Evolutionary conservation across 1,140 invertebrate species (phyloP), one percentile per base, ranked within the genome.

Genomic region (Dreissena rostriformis): DNA sequence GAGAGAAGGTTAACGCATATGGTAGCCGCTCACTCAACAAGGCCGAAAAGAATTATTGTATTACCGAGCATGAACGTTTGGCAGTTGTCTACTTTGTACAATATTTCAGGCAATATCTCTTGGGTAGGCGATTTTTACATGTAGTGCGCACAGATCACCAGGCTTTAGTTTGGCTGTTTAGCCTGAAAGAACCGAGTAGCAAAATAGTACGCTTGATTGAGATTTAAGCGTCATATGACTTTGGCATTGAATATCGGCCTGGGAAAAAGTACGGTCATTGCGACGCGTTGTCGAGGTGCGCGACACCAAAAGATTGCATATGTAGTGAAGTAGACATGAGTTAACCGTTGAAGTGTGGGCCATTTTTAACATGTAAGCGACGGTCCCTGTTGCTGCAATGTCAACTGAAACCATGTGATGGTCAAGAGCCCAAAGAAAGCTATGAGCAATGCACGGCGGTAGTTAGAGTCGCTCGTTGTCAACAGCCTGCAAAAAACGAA

Each of bases 241-340:
- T 81, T 28, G 72, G 65, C 29, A 78, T 82, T 28, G 49, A 52
- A 10, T 74, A 81, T 49, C 24, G 57, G 7, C 76, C 75, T 26
- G 82, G 86, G 0, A 68, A 65, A 24, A 76, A 73, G 51, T 86
- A 91, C 70, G 53, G 14, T 14, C 86, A 91, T 83, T 87, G 83
- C 11, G 90, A 91, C 55, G 80, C 79, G 17, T 49, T 91, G 22
- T 87, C 81, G 15, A 52, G 87, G 52, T 67, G 52, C 19, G 76
- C 76, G 39, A 82, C 19, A 29, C 52, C 28, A 29, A 24, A 19
- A 53, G 49, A 39, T 26, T 68, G 67, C 29, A 26, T 8, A n/a
- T 68, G 67, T 28, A 28, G 17, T 28, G 67, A n/a, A 28, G 67
- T 68, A 22, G 67, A 68, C 67, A 68, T 28, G 19, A 28, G 26